A percentile compares a stretch with the other conserved stretches of the same genome.
phyloP scores from a whole-genome alignment of 2,797 vertebrate species.

The Lacerta viridis region DNA sequence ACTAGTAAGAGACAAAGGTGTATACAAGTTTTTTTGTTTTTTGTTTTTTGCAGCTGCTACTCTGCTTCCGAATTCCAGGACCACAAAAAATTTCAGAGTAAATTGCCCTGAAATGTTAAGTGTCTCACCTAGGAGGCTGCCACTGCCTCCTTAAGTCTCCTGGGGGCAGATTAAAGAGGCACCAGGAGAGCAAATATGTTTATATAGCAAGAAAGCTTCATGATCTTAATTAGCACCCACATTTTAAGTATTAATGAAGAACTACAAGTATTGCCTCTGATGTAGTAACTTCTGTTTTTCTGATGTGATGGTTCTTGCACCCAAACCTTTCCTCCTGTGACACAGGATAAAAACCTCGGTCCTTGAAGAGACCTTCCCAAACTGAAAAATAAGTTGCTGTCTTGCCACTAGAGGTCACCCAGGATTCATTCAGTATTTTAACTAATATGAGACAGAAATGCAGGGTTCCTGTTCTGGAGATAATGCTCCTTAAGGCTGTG shows the following conservation, averaged over 20 bases:
- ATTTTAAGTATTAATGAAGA: background rate
- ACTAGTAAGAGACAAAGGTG: no score
- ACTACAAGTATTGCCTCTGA: background rate
- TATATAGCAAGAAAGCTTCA: background rate
- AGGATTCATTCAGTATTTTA: background rate
- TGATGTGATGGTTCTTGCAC: background rate
- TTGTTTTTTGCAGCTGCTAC: no score
- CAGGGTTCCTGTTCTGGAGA: background rate
- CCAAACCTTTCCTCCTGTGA: background rate
- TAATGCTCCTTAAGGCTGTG: background rate
- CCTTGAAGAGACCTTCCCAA: background rate
- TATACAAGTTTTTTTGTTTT: no score
- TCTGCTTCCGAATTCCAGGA: background rate
- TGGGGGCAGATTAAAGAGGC: background rate
- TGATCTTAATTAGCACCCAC: no score
- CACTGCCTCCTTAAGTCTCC: background rate
- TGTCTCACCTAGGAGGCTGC: background rate
- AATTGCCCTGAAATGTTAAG: background rate
- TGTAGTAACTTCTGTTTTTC: background rate
- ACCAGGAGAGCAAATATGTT: background rate
- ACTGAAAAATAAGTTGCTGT: background rate
- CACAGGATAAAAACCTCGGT: background rate
- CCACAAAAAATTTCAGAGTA: background rate
- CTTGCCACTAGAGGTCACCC: conserved; percentile 13
- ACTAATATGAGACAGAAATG: background rate